A percentile compares a stretch with the other conserved stretches of the same genome.
Evolutionary conservation across 2,113 vertebrate species (phyloP).

Genomic region (Psophia crepitans): DNA sequence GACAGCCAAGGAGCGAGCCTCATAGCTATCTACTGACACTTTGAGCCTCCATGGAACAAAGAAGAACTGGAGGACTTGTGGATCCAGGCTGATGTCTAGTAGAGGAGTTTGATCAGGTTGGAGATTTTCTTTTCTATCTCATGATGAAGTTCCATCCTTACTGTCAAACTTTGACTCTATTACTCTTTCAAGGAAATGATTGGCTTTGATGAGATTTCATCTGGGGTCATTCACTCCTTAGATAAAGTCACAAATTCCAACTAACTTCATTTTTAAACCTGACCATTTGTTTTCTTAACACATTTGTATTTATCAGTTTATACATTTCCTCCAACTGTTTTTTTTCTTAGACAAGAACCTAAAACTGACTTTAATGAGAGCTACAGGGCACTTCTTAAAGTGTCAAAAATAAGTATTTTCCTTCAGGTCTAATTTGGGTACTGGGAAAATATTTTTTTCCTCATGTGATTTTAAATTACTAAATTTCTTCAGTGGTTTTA

Average conservation of each 20-base stretch:
- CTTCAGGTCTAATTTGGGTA: neutral
- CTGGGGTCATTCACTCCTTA: slow-evolving; percentile 38
- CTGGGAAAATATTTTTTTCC: neutral
- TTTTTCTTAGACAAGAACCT: slow-evolving; percentile 13
- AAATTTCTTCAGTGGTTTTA: neutral
- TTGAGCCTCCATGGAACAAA: neutral
- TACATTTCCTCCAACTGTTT: slow-evolving; percentile 8
- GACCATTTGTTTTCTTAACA: slow-evolving; percentile 4
- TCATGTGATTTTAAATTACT: neutral
- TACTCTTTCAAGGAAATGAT: neutral
- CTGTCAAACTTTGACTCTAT: neutral
- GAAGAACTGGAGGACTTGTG: neutral
- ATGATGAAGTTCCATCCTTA: neutral
- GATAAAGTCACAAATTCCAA: slow-evolving; percentile 36
- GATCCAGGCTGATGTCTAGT: neutral
- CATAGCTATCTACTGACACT: neutral
- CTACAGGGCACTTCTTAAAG: neutral
- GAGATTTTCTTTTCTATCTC: neutral
- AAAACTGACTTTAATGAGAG: neutral
- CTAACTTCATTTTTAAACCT: slow-evolving; percentile 44
- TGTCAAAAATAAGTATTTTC: neutral
- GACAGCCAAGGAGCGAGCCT: neutral
- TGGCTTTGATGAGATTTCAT: slow-evolving; percentile 50
- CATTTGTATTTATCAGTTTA: slow-evolving; percentile 56
- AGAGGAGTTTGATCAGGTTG: neutral